Evolutionary conservation across 2,113 vertebrate species (phyloP).

Genomic region (Alexandromys fortis): DNA sequence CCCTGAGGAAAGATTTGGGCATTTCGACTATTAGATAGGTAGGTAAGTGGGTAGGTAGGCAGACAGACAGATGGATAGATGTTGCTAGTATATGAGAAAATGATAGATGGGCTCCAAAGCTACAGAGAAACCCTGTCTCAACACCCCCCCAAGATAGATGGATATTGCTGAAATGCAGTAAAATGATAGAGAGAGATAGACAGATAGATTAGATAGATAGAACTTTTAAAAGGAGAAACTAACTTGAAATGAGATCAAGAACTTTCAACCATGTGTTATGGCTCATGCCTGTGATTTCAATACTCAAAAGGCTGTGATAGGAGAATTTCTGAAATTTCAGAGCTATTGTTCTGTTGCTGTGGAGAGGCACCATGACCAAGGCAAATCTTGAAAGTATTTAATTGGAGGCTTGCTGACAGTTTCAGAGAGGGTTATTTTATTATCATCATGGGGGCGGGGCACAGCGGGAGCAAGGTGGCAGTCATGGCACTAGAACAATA

Average conservation of each 20-base stretch:
- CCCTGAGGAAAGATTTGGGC: neutral
- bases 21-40: neutral
- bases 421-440: neutral
- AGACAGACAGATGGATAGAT: neutral
- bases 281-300: neutral
- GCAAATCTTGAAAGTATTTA: neutral
- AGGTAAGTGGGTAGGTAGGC: too few relatives aligned
- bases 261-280: neutral
- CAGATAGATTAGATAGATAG: neutral
- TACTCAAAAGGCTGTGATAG: neutral
- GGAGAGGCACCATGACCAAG: neutral
- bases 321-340: neutral
- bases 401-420: neutral
- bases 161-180: too few relatives aligned
- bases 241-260: neutral
- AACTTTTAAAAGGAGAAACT: neutral
- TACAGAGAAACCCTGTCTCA: too few relatives aligned
- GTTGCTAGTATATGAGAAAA: neutral
- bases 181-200: neutral
- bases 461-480: neutral
- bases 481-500: neutral
- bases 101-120: neutral
- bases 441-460: rapidly evolving
- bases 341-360: neutral
- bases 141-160: too few relatives aligned